Percentiles rank a stretch among this genome's conserved stretches.
Conservation (phyloP, 2,113 vertebrate species). For the Tricholaema leucomelas region DNA sequence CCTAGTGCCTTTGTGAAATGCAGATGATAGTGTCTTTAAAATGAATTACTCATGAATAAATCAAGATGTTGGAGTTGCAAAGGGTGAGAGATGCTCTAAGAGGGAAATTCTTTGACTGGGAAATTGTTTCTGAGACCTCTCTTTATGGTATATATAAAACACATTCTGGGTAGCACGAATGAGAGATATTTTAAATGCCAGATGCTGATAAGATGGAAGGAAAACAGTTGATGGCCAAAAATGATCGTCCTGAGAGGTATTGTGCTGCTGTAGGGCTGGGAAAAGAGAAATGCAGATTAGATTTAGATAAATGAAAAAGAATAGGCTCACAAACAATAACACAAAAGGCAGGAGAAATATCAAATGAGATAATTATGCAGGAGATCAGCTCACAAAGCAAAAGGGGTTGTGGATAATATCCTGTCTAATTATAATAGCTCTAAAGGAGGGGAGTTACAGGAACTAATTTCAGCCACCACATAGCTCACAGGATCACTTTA, state of each 20-base stretch:
- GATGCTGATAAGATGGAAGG: constrained; percentile 41
- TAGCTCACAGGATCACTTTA: neutral
- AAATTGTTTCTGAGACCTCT: constrained; percentile 57
- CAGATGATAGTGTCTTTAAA: constrained; percentile 61
- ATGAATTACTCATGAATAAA: constrained; percentile 65
- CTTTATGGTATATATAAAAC: constrained; percentile 17
- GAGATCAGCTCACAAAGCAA: constrained; percentile 23
- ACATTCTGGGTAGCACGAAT: neutral
- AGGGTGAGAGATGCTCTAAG: neutral
- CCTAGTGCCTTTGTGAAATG: constrained; percentile 9
- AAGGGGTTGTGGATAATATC: constrained; percentile 59
- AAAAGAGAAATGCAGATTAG: constrained; percentile 60
- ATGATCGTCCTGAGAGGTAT: neutral
- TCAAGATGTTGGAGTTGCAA: constrained; percentile 47
- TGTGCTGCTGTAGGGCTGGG: constrained; percentile 20
- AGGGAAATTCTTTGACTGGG: constrained; percentile 35
- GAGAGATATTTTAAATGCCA: constrained; percentile 68
- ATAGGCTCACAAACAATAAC: constrained; percentile 16
- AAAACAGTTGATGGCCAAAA: constrained; percentile 17
- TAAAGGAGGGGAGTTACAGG: neutral
- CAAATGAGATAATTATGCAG: constrained; percentile 58
- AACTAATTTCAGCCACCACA: neutral
- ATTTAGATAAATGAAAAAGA: constrained; percentile 58
- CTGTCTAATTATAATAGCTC: constrained; percentile 50
- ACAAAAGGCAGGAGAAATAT: constrained; percentile 50